Base-by-base conservation (phyloP, 2,113 vertebrate genomes). In the Circaetus cinerascens region DNA sequence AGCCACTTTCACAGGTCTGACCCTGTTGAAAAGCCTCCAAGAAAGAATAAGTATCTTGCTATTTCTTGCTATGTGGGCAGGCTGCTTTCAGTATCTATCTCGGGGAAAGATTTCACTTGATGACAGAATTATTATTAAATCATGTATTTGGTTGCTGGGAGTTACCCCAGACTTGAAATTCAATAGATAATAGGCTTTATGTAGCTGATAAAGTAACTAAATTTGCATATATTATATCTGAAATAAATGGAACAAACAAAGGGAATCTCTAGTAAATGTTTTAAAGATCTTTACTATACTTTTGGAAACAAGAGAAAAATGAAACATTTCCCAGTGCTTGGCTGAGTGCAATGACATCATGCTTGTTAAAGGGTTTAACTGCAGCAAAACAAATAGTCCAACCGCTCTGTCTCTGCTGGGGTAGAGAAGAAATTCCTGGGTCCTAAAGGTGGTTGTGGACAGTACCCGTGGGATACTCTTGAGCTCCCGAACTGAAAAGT, bases 101-200 rank as follows among this genome's bases (percentile, higher is more conserved):
- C 2, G 0, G 57, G 30, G 48, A 79, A 95, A 93, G 93, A 95
- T 95, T 96, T 94, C 74, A 90, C 48, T 91, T 93, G 93, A 94
- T 95, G 96, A 95, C 93, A 96, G 91, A 95, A 91, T 95, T 94
- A 95, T 95, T 96, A 91, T 95, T 95, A 93, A 96, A 94, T 93
- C 78, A 41, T 81, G 51, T 88, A 76, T 97, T 91, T 86, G 19
- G 80, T 91, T 96, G 95, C 94, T 95, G 94, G 87, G 94, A 95
- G 95, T 94, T 95, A 96, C 87, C 91, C 41, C 36, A 94, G 84
- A 76, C 80, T 94, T 84, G 71, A 95, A 95, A 94, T 91, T 85
- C 66, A 94, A 76, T 48, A 91, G 91, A 81, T 86, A 81, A 90
- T 26, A 93, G 57, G 80, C 45, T 88, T 90, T 90, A 81, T 38